Percentiles rank a stretch among this genome's conserved stretches.
Conservation (phyloP, 2,797 vertebrate species). For the Cynodonichthys magdalenae region DNA sequence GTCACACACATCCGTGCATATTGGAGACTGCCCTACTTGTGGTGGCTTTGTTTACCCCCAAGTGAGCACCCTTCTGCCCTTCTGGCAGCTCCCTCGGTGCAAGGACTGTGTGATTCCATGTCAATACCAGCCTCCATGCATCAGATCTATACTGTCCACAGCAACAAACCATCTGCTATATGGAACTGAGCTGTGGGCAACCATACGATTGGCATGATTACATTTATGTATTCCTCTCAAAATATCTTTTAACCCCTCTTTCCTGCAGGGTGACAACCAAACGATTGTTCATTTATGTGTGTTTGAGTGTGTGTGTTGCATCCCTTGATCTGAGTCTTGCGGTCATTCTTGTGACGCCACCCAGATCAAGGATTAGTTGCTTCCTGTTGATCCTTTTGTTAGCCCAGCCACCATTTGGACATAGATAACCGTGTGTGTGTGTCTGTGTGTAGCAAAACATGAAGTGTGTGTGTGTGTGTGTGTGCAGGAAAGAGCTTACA, state of each 20-base stretch:
- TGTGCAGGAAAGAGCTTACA: conserved; percentile 32
- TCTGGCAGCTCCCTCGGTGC: conserved; percentile 41
- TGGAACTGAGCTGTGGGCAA: not conserved
- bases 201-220: not conserved
- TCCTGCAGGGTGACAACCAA: conserved; percentile 64
- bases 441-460: conserved; percentile 9
- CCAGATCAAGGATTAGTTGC: conserved; percentile 83
- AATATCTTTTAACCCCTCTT: conserved; percentile 20
- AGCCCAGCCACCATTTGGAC: conserved; percentile 78
- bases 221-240: conserved; percentile 21
- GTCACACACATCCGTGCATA: conserved; percentile 13
- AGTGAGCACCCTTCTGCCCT: conserved; percentile 54
- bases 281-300: conserved; percentile 53
- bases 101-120: conserved; percentile 42
- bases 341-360: conserved; percentile 77
- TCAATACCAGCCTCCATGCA: conserved; percentile 29
- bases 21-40: conserved; percentile 44
- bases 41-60: conserved; percentile 66
- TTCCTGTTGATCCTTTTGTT: conserved; percentile 84
- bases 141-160: conserved; percentile 13
- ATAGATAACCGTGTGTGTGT: conserved; percentile 62
- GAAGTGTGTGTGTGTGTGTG: not conserved
- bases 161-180: not conserved
- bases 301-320: conserved; percentile 30
- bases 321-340: conserved; percentile 55